These are phyloP conservation scores for Tiliacea aurago DNA, from an alignment of 2,888 invertebrate genomes.

Conservation along the genomic window DNA sequence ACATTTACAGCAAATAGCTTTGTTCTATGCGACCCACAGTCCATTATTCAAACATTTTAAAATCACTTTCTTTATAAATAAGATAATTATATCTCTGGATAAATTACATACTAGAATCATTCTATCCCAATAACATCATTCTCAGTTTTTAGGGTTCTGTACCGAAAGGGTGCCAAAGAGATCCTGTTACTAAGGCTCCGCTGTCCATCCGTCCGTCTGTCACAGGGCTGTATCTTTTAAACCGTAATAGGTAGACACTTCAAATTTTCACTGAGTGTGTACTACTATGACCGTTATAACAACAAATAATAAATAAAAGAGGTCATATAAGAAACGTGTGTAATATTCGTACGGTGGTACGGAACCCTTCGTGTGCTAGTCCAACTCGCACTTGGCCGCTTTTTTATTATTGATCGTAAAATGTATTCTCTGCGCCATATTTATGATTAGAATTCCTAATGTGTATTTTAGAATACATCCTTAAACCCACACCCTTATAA, in stretches of 20 bases:
- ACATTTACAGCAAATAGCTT: background rate
- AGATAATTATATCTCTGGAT: background rate
- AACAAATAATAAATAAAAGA: too few species aligned
- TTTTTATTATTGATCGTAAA: background rate
- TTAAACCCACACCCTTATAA: background rate
- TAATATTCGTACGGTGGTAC: background rate
- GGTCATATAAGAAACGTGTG: too few species aligned
- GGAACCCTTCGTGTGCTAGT: background rate
- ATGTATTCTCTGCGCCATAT: background rate
- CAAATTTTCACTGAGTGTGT: too few species aligned
- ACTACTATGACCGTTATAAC: too few species aligned
- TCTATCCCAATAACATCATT: background rate
- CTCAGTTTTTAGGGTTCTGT: background rate
- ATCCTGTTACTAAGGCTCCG: background rate
- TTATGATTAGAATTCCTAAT: slow-evolving; percentile 3
- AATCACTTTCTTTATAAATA: background rate
- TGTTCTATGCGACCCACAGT: background rate
- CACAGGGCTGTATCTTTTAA: too few species aligned
- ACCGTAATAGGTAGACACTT: too few species aligned
- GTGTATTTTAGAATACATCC: background rate
- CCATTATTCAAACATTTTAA: background rate
- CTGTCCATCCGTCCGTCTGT: too few species aligned
- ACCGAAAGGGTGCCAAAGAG: background rate
- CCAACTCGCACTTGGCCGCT: background rate
- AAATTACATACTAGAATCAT: background rate